phyloP scores from a whole-genome alignment of 2,888 invertebrate genomes.

The Perdita meconis region DNA sequence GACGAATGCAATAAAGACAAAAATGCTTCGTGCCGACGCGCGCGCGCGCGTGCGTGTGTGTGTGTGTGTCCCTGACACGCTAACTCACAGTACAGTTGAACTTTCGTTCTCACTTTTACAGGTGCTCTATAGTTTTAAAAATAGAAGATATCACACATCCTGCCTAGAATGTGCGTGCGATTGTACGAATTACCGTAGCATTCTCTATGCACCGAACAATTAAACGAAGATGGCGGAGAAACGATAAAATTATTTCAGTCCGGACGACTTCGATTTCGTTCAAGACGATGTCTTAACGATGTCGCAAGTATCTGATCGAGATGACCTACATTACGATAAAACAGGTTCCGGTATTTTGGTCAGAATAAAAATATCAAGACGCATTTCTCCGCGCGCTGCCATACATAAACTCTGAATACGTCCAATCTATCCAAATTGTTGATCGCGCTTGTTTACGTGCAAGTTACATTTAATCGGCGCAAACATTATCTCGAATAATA shows the following conservation, averaged over 20 bases:
- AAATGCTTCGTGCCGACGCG: slow-evolving; percentile 16
- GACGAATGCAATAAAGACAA: slow-evolving; percentile 11
- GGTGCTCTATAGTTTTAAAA: slow-evolving; percentile 62
- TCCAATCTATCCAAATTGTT: not conserved
- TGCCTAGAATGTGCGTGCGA: slow-evolving; percentile 37
- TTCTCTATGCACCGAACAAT: not conserved
- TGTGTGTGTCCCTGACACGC: slow-evolving; percentile 82
- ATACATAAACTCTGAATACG: slow-evolving; percentile 8
- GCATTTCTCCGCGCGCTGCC: slow-evolving; percentile 33
- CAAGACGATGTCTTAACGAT: slow-evolving; percentile 51
- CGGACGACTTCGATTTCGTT: slow-evolving; percentile 49
- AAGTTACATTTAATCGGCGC: not conserved
- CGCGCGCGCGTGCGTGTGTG: too few relatives aligned
- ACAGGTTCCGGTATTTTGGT: slow-evolving; percentile 67
- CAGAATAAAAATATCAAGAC: slow-evolving; percentile 50
- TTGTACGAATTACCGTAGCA: slow-evolving; percentile 4
- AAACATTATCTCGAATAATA: not conserved
- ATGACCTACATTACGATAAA: slow-evolving; percentile 68
- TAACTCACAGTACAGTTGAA: slow-evolving; percentile 80
- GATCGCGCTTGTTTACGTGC: not conserved
- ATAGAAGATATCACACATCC: slow-evolving; percentile 39
- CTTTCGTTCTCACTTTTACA: slow-evolving; percentile 82
- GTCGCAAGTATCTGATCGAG: slow-evolving; percentile 62
- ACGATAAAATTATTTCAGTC: slow-evolving; percentile 28
- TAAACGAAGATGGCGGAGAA: slow-evolving; percentile 8